Conservation (phyloP, 2,113 vertebrate species). For the Ibidorhyncha struthersii region DNA sequence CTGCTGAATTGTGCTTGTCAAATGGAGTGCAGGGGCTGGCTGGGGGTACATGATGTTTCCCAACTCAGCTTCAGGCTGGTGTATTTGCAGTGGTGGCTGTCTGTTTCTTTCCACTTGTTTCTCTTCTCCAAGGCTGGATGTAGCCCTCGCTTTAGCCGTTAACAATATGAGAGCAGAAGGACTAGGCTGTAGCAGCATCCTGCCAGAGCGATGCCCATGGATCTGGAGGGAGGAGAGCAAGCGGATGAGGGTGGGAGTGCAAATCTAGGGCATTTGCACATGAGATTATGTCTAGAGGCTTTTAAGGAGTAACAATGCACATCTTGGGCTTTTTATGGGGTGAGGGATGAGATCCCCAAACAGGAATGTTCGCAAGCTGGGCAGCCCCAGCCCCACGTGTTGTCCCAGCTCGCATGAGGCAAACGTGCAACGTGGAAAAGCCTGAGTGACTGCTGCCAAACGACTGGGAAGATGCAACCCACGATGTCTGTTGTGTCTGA, state of each 20-base stretch:
- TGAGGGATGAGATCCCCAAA: background rate
- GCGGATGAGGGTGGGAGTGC: background rate
- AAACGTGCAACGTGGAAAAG: background rate
- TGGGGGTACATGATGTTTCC: rapidly evolving
- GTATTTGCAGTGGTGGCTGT: background rate
- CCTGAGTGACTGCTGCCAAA: background rate
- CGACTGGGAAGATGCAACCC: conserved; percentile 41
- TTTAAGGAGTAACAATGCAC: background rate
- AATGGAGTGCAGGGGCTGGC: background rate
- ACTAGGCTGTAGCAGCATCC: background rate
- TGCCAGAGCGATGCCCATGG: background rate
- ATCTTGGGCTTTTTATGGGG: rapidly evolving
- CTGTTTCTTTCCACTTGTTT: background rate
- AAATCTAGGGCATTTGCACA: background rate
- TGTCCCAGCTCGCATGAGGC: background rate
- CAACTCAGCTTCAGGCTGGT: background rate
- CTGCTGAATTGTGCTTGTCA: background rate
- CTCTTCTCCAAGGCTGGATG: background rate
- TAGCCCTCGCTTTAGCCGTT: background rate
- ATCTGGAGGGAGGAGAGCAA: background rate
- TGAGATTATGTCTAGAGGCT: background rate
- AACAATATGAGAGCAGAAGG: background rate
- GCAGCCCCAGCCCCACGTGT: background rate
- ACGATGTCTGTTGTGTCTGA: conserved; percentile 54
- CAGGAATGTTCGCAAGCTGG: background rate